Conservation (phyloP, 2,113 vertebrate species). For the Galemys pyrenaicus region DNA sequence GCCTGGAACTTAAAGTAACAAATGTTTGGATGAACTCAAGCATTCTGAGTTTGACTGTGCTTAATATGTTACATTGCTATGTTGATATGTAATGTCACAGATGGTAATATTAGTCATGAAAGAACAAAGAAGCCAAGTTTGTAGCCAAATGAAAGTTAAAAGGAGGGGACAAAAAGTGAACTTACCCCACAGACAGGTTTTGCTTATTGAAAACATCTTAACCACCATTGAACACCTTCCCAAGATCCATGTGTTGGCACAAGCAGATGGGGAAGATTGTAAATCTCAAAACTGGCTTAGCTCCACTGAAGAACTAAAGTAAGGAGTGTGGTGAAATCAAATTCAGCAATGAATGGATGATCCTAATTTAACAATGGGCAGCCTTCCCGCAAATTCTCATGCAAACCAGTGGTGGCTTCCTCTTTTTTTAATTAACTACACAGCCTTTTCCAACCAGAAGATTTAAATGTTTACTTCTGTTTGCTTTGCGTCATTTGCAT, state of each 20-base stretch:
- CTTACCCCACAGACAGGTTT: conserved; percentile 72
- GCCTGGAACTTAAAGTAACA: conserved; percentile 82
- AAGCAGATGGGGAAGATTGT: conserved; percentile 72
- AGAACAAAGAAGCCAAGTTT: conserved; percentile 88
- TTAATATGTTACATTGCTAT: conserved; percentile 89
- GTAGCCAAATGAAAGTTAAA: conserved; percentile 84
- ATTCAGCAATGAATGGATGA: conserved; percentile 86
- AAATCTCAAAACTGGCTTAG: conserved; percentile 83
- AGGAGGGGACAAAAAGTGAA: conserved; percentile 73
- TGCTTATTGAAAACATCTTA: conserved; percentile 81
- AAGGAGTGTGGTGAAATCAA: conserved; percentile 82
- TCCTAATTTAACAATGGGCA: conserved; percentile 86
- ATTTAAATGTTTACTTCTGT: conserved; percentile 79
- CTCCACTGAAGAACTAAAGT: conserved; percentile 81
- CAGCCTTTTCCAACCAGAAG: conserved; percentile 75
- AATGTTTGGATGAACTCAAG: conserved; percentile 84
- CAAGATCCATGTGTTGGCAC: conserved; percentile 76
- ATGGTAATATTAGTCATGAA: conserved; percentile 91
- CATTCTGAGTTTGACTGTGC: conserved; percentile 85
- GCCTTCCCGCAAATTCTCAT: conserved; percentile 83
- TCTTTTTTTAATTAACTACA: conserved; percentile 77
- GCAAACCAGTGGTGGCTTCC: conserved; percentile 82
- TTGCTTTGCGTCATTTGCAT: conserved; percentile 78
- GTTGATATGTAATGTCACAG: conserved; percentile 90
- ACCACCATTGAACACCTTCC: conserved; percentile 78